Percentiles rank a stretch among this genome's conserved stretches.
phyloP scores from a whole-genome alignment of 2,888 invertebrate genomes.

The Heliconius ismenius region DNA sequence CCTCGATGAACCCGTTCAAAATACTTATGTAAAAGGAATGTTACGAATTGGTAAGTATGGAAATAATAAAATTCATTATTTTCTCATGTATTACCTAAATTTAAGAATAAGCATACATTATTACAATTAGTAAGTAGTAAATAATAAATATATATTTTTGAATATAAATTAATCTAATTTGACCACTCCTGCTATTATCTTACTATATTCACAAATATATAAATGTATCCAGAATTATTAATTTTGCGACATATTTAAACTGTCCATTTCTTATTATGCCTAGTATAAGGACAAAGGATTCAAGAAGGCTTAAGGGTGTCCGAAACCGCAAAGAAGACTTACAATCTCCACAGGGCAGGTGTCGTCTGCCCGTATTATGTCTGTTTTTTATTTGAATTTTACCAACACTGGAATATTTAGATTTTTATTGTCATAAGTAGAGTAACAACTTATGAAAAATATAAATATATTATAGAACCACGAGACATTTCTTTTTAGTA shows the following conservation, averaged over 20 bases:
- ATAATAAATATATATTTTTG: too few relatives aligned
- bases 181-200: too few relatives aligned
- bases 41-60: conserved; percentile 44
- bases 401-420: conserved; percentile 34
- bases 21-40: conserved; percentile 48
- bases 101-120: too few relatives aligned
- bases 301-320: conserved; percentile 43
- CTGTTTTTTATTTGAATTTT: conserved; percentile 55
- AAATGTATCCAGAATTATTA: background rate
- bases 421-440: too few relatives aligned
- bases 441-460: background rate
- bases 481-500: background rate
- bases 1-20: conserved; percentile 51
- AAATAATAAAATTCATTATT: background rate
- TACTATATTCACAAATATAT: background rate
- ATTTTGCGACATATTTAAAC: background rate
- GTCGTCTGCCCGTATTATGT: conserved; percentile 61
- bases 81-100: background rate
- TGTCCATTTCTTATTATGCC: conserved; percentile 1
- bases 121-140: too few relatives aligned
- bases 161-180: too few relatives aligned
- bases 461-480: background rate
- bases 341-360: conserved; percentile 74
- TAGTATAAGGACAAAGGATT: conserved; percentile 22
- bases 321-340: conserved; percentile 75